A percentile compares a stretch with the other conserved stretches of the same genome.
phyloP scores from a whole-genome alignment of 1,140 invertebrate species.

The Littorina saxatilis region DNA sequence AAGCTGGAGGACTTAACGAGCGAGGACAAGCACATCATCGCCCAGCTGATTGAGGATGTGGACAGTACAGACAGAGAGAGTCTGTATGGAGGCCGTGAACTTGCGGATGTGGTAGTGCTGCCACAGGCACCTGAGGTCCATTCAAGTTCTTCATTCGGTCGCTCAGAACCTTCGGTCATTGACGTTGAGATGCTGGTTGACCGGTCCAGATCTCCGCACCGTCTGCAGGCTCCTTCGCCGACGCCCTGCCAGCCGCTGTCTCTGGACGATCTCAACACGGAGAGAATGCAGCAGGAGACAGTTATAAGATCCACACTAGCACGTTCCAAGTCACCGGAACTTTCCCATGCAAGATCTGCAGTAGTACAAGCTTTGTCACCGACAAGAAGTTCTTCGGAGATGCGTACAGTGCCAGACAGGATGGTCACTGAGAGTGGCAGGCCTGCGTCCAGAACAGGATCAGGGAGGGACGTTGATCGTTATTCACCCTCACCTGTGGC shows the following conservation, averaged over 20 bases:
- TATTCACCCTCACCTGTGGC: not conserved
- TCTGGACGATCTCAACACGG: conserved; percentile 17
- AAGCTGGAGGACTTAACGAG: conserved; percentile 53
- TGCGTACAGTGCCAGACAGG: no score
- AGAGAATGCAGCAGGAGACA: not conserved
- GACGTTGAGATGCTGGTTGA: no score
- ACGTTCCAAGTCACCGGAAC: no score
- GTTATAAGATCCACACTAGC: not conserved
- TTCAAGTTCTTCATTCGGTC: no score
- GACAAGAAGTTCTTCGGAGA: no score
- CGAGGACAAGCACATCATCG: conserved; percentile 55
- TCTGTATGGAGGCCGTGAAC: no score
- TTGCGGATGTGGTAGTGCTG: no score
- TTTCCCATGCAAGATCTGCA: not conserved
- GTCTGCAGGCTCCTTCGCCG: not conserved
- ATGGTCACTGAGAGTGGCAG: no score
- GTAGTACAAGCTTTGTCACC: not conserved
- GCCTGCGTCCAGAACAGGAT: not conserved
- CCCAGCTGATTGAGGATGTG: conserved; percentile 53
- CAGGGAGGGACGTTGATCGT: not conserved
- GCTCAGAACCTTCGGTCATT: no score
- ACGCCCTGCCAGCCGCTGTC: conserved; percentile 11
- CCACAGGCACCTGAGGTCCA: no score
- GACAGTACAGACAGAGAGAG: not conserved
- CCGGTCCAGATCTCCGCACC: not conserved